Evolutionary conservation across 2,113 vertebrate genomes (phyloP).

Genomic region (Bubo bubo): DNA sequence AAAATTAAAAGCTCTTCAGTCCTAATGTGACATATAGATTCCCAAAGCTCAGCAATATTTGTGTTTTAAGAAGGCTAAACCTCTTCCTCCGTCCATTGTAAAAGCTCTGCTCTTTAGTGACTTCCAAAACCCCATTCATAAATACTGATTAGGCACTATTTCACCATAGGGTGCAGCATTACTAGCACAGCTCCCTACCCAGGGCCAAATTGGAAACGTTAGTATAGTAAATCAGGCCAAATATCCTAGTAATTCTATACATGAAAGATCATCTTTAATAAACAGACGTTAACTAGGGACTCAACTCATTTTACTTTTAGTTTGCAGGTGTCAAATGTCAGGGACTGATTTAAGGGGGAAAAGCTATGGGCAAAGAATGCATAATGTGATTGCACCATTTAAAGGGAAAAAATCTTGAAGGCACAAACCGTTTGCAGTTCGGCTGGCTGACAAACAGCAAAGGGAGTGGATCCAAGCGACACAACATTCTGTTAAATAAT

Average conservation of each 20-base stretch:
- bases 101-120: conserved; percentile 65
- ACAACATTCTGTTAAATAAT: background rate
- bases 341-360: background rate
- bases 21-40: conserved; percentile 22
- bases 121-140: conserved; percentile 76
- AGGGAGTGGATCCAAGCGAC: background rate
- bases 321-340: conserved; percentile 45
- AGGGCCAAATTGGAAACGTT: conserved; percentile 64
- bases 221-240: conserved; percentile 70
- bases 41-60: conserved; percentile 62
- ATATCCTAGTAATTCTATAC: conserved; percentile 28
- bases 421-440: background rate
- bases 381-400: background rate
- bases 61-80: conserved; percentile 62
- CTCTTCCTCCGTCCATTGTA: background rate
- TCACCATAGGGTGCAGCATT: conserved; percentile 48
- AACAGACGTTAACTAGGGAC: conserved; percentile 58
- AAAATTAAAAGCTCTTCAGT: conserved; percentile 54
- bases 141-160: conserved; percentile 76
- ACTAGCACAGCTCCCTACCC: conserved; percentile 36
- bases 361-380: background rate
- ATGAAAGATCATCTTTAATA: conserved; percentile 73
- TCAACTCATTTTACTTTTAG: conserved; percentile 15
- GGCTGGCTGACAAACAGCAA: background rate
- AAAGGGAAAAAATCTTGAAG: background rate